Evolutionary conservation across 2,797 vertebrate species (phyloP).

Genomic region (Hozukius guyotensis): DNA sequence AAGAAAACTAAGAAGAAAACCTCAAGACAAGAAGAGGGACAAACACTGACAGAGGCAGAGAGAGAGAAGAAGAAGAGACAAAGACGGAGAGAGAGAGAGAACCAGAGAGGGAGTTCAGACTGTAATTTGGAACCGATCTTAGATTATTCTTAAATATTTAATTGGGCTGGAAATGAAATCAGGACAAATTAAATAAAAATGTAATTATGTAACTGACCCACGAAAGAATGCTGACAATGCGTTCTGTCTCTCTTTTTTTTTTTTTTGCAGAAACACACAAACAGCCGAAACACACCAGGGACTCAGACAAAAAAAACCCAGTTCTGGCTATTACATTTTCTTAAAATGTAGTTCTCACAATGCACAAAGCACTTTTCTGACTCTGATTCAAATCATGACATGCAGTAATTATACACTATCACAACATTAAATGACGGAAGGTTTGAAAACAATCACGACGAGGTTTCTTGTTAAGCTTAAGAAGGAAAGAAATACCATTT

Average conservation of each 20-base stretch:
- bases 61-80: not conserved
- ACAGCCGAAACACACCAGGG: not conserved
- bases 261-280: not conserved
- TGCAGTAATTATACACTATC: not conserved
- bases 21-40: not conserved
- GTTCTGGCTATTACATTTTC: not conserved
- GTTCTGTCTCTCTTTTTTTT: not conserved
- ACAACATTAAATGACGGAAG: too few species aligned
- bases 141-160: slow-evolving; percentile 21
- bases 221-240: not conserved
- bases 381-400: not conserved
- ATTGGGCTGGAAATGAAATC: slow-evolving; percentile 33
- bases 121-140: not conserved
- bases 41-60: not conserved
- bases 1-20: not conserved
- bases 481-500: too few species aligned
- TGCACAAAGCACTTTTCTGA: not conserved
- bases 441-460: too few species aligned
- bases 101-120: slow-evolving; percentile 2
- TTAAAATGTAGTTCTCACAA: not conserved
- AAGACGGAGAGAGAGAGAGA: not conserved
- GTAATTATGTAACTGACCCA: slow-evolving; percentile 31
- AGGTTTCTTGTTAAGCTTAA: too few species aligned
- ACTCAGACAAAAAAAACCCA: not conserved
- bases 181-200: slow-evolving; percentile 47